Conservation (phyloP, 2,888 invertebrate genomes). For the Lysandra bellargus region DNA sequence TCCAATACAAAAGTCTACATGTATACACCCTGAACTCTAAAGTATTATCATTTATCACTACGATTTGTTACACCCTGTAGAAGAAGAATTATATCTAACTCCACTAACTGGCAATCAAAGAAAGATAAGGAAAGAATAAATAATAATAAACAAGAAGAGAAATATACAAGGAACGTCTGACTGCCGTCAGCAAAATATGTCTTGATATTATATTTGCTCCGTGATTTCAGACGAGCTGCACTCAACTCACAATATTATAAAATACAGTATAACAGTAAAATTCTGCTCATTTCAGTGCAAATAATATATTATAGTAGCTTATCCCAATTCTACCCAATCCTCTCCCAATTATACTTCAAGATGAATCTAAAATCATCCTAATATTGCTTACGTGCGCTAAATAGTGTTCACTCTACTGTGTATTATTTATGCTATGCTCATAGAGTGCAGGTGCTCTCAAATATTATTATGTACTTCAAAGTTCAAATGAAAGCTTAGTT, state of each 20-base stretch:
- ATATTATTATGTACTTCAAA: constrained; percentile 13
- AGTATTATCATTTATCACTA: no score
- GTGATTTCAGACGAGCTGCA: not conserved
- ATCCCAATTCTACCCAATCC: no score
- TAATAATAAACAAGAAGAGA: not conserved
- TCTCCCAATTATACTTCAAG: no score
- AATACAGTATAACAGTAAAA: not conserved
- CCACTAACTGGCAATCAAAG: no score
- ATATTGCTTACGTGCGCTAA: no score
- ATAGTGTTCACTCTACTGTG: not conserved
- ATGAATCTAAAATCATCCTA: no score
- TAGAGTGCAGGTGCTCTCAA: constrained; percentile 1
- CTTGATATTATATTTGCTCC: not conserved
- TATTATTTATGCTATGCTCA: not conserved
- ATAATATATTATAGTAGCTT: no score
- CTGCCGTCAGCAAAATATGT: not conserved
- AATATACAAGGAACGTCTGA: not conserved
- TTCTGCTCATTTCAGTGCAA: no score
- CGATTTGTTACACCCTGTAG: no score
- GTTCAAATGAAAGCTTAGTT: constrained; percentile 14
- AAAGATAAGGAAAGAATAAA: not conserved
- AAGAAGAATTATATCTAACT: no score
- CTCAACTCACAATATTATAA: not conserved
- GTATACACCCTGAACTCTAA: no score
- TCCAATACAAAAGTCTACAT: no score